These are phyloP conservation scores for Nebria ingens DNA, from an alignment of 1,140 invertebrate species.

Conservation along the genomic window DNA sequence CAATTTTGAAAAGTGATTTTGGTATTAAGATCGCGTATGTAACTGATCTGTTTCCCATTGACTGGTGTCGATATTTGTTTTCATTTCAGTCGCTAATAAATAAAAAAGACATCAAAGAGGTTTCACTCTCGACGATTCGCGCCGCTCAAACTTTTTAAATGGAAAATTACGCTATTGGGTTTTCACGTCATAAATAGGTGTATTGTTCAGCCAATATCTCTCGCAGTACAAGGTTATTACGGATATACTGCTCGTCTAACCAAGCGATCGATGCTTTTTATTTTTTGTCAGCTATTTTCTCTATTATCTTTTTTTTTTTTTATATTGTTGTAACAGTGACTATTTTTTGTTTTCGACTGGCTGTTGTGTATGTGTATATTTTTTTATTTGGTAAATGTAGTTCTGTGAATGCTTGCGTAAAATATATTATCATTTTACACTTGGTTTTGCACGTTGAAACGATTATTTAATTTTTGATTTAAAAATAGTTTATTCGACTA, in stretches of 20 bases:
- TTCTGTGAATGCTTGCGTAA: background rate
- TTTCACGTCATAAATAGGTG: background rate
- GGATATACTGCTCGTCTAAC: too few species aligned
- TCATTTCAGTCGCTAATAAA: background rate
- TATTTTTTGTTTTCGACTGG: constrained; percentile 6
- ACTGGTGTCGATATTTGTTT: background rate
- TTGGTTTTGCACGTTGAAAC: background rate
- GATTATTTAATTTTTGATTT: too few species aligned
- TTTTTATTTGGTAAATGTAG: constrained; percentile 1
- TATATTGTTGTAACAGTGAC: background rate
- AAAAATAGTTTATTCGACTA: too few species aligned
- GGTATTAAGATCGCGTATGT: background rate
- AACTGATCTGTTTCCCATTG: background rate
- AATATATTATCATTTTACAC: background rate
- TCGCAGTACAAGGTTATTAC: constrained; percentile 1
- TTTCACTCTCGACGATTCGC: background rate
- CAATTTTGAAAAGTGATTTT: constrained; percentile 4
- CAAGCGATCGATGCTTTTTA: background rate
- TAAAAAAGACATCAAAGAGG: constrained; percentile 6
- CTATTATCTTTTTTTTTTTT: background rate
- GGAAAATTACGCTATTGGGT: constrained; percentile 4
- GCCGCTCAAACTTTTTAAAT: constrained; percentile 1
- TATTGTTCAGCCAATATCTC: constrained; percentile 3
- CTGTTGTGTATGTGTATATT: background rate
- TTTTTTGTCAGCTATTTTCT: background rate